Evolutionary conservation across 2,888 invertebrate species (phyloP).

Genomic region (Ceriagrion tenellum): DNA sequence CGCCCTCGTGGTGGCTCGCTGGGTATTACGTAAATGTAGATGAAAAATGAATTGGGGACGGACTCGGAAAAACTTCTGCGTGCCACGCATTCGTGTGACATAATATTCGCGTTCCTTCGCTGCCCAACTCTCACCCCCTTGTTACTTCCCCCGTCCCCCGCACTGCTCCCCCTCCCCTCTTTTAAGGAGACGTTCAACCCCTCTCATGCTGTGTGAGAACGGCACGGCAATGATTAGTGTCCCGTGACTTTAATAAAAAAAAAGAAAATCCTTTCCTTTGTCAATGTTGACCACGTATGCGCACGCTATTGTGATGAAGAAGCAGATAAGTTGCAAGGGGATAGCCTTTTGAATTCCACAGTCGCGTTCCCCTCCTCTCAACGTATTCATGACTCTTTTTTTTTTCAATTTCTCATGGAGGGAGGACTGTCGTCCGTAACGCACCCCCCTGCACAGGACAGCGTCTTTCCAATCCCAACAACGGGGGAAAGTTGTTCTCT

Average conservation of each 20-base stretch:
- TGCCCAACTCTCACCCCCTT: background rate
- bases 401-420: background rate
- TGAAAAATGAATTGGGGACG: slow-evolving; percentile 2
- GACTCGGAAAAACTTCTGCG: background rate
- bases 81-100: background rate
- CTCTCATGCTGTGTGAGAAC: background rate
- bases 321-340: background rate
- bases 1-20: too few relatives aligned
- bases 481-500: background rate
- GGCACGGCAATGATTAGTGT: slow-evolving; percentile 14
- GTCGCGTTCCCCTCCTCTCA: background rate
- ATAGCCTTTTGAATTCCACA: background rate
- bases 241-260: slow-evolving; percentile 1
- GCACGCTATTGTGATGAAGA: slow-evolving; percentile 26
- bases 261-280: background rate
- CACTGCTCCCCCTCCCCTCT: too few relatives aligned
- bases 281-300: slow-evolving; percentile 31
- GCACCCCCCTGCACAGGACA: background rate
- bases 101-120: background rate
- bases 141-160: background rate
- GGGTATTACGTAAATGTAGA: too few relatives aligned
- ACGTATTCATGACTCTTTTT: background rate
- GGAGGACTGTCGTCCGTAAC: background rate
- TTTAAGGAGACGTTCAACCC: background rate
- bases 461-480: background rate